Evolutionary conservation across 2,888 invertebrate genomes (phyloP).

Genomic region (Nemapogon koenigi): DNA sequence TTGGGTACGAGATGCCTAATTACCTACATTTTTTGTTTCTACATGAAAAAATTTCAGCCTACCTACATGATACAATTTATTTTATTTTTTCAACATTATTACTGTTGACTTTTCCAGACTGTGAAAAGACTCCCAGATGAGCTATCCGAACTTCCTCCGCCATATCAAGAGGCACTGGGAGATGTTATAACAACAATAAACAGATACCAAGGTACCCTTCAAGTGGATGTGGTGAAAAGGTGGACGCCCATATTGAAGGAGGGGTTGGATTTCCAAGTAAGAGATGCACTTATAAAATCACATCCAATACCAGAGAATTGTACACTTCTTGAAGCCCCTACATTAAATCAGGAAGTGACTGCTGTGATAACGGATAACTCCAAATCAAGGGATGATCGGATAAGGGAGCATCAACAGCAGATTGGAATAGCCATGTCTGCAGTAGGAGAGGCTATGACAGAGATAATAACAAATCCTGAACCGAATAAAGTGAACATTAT

Average conservation of each 20-base stretch:
- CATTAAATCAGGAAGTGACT: neutral
- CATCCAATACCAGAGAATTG: constrained; percentile 3
- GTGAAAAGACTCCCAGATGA: too few species aligned
- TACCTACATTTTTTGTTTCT: neutral
- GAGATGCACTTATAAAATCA: too few species aligned
- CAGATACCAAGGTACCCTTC: neutral
- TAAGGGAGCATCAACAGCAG: constrained; percentile 2
- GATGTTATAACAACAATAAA: neutral
- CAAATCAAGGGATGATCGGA: neutral
- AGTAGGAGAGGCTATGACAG: constrained; percentile 4
- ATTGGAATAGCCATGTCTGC: constrained; percentile 2
- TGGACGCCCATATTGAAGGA: neutral
- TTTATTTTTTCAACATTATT: neutral
- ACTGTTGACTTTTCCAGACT: neutral
- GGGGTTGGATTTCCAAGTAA: neutral
- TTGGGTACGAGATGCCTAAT: neutral
- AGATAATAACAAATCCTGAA: too few species aligned
- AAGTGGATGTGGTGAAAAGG: neutral
- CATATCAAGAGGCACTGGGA: neutral
- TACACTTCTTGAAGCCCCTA: constrained; percentile 5
- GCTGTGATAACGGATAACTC: constrained; percentile 4
- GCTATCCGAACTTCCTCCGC: neutral
- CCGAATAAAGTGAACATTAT: too few species aligned
- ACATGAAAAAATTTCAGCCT: neutral
- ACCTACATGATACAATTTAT: neutral